Evolutionary conservation across 2,113 vertebrate genomes (phyloP).

Genomic region (Ptychochromis oligacanthus): DNA sequence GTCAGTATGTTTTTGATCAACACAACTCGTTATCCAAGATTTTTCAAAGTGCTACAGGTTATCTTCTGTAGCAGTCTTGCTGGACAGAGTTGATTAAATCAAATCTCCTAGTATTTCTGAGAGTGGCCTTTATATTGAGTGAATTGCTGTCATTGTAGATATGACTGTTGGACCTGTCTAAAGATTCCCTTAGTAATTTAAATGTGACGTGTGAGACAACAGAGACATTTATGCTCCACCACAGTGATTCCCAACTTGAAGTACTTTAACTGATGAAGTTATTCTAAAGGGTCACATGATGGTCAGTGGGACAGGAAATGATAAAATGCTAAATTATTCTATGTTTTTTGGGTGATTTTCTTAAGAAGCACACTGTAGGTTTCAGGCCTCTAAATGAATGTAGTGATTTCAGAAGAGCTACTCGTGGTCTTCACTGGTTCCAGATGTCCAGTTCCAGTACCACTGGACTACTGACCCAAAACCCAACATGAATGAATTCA

Average conservation of each 20-base stretch:
- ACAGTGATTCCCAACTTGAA: not conserved
- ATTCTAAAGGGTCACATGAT: not conserved
- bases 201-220: not conserved
- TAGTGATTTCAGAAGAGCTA: not conserved
- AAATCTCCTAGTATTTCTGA: not conserved
- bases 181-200: not conserved
- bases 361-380: not conserved
- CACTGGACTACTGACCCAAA: not conserved
- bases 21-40: conserved; percentile 9
- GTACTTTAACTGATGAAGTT: not conserved
- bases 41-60: conserved; percentile 15
- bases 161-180: not conserved
- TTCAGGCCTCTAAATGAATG: not conserved
- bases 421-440: not conserved
- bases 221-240: not conserved
- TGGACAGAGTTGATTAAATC: not conserved
- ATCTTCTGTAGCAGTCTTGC: not conserved
- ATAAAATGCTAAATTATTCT: conserved; percentile 3
- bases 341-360: not conserved
- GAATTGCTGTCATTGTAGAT: not conserved
- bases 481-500: not conserved
- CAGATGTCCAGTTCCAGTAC: not conserved
- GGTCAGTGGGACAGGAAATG: not conserved
- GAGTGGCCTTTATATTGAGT: not conserved
- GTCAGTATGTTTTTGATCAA: conserved; percentile 24